These are phyloP conservation scores for Isaurus tuberculatus DNA, from an alignment of 92 coral and sea anemone genomes.

Conservation along the genomic window DNA sequence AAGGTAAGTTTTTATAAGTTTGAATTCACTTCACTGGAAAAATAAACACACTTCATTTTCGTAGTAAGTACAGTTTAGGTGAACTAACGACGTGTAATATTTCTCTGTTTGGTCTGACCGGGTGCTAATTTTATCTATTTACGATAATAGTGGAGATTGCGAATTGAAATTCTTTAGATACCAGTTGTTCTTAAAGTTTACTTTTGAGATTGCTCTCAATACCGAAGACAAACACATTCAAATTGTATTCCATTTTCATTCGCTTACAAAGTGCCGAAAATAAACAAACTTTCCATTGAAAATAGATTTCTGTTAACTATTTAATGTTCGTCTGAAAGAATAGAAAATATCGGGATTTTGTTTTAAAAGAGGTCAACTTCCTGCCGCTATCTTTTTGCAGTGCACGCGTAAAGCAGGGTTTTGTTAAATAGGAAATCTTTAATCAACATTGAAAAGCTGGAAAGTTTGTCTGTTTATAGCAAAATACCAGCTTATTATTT, in stretches of 20 bases:
- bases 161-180: slow-evolving; percentile 42
- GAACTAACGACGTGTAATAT: slow-evolving; percentile 11
- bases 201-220: slow-evolving; percentile 43
- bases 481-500: slow-evolving; percentile 20
- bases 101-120: slow-evolving; percentile 14
- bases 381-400: not conserved
- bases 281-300: slow-evolving; percentile 49
- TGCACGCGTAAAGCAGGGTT: slow-evolving; percentile 17
- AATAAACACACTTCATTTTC: slow-evolving; percentile 7
- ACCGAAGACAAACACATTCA: slow-evolving; percentile 18
- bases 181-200: slow-evolving; percentile 23
- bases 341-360: not conserved
- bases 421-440: not conserved
- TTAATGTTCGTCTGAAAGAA: not conserved
- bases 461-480: slow-evolving; percentile 1
- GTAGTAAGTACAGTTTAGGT: not conserved
- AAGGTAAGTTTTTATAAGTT: slow-evolving; percentile 71
- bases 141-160: slow-evolving; percentile 3
- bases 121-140: slow-evolving; percentile 30
- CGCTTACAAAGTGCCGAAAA: slow-evolving; percentile 28
- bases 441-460: not conserved
- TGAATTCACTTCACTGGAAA: not conserved
- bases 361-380: slow-evolving; percentile 18
- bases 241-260: slow-evolving; percentile 16
- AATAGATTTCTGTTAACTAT: slow-evolving; percentile 41